Conservation (phyloP, 2,113 vertebrate species). For the Excalfactoria chinensis region DNA sequence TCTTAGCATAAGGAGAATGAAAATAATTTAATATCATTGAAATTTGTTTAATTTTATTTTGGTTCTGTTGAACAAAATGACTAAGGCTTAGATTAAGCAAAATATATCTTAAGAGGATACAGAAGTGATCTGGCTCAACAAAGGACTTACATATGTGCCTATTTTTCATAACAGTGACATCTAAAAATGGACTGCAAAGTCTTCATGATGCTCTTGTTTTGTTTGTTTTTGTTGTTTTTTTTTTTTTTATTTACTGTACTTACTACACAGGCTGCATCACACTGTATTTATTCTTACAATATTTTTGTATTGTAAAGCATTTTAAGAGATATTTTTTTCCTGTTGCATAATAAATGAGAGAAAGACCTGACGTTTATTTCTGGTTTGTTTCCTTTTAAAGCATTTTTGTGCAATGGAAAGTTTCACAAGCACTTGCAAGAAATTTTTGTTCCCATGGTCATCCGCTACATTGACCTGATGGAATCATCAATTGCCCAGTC, state of each 20-base stretch:
- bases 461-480: conserved; percentile 98
- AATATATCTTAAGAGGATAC: neutral
- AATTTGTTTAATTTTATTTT: neutral
- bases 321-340: neutral
- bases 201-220: neutral
- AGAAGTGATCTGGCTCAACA: neutral
- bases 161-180: neutral
- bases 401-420: conserved; percentile 90
- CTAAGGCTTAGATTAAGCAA: neutral
- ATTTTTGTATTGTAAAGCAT: neutral
- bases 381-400: conserved; percentile 79
- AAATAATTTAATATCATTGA: neutral
- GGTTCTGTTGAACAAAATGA: neutral
- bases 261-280: neutral
- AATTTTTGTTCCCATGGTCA: conserved; percentile 91
- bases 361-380: conserved; percentile 53
- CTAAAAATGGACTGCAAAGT: neutral
- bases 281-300: neutral
- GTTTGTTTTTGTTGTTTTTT: neutral
- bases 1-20: neutral
- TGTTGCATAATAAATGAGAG: neutral
- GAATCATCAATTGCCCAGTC: conserved; percentile 98
- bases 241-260: neutral
- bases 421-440: conserved; percentile 98
- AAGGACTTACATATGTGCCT: neutral